Base-by-base conservation (phyloP, 2,113 vertebrate species). In the Cervus canadensis region DNA sequence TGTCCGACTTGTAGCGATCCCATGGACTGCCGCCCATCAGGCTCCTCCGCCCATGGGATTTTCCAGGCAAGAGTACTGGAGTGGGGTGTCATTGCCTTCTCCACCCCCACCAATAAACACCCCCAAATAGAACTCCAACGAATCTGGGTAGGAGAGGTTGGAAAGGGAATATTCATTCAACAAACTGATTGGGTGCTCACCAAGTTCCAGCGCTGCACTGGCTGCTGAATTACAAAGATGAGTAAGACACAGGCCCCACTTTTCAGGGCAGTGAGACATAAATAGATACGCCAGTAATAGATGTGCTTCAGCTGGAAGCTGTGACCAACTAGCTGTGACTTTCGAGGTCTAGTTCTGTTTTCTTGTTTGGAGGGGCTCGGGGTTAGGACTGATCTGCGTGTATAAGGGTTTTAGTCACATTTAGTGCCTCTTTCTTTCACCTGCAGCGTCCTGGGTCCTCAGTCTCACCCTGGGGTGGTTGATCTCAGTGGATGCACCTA, bases 191-290 rank as follows among this genome's bases (percentile, higher is more conserved):
- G 33, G 56, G 36, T 11, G 4, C 50, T 30, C 16, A 57, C 43
- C 43, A 7, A 0, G 4, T 2, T 5, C 28, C 15, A 43, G 92
- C 13, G 4, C n/a, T 6, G 7, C 15, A 1, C 15, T 40, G 74
- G 36, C 54, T 43, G 36, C n/a, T 76, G 79, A 87, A 33, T 81
- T 57, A 40, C 54, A 71, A 52, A 62, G 67, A 78, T 30, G 50
- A 56, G 9, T 50, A 43, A 90, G 89, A 89, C 3, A 0, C 19
- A 9, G 56, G 7, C n/a, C 43, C 57, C 33, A 6, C 21, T 84
- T 23, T 64, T 74, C 40, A 33, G 7, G 11, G 67, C 36, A 87
- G 17, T n/a, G 40, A 74, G 81, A 86, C 19, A 6, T 14, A 78
- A 83, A 89, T 12, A 85, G 62, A 48, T 0, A 0, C 0, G 6